phyloP scores from a whole-genome alignment of 2,797 vertebrate genomes.

The Bovichtus variegatus region DNA sequence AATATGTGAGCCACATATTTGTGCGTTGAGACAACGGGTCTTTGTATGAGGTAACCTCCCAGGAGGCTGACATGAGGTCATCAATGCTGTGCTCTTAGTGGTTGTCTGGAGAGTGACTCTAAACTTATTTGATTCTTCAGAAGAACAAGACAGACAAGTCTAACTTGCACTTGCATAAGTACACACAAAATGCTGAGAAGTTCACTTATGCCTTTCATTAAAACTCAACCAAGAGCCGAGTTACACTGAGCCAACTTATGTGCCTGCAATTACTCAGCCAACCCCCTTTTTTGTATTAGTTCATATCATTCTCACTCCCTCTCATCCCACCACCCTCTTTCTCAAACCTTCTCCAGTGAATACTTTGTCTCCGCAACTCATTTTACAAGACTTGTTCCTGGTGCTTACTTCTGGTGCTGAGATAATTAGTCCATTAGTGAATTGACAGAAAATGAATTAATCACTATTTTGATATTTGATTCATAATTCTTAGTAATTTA shows the following conservation, averaged over 20 bases:
- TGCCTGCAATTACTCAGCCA: constrained; percentile 51
- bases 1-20: constrained; percentile 69
- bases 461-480: background rate
- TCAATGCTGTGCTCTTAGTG: constrained; percentile 47
- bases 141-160: constrained; percentile 20
- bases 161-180: constrained; percentile 20
- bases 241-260: constrained; percentile 38
- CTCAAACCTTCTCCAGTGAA: constrained; percentile 22
- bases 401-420: background rate
- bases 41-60: constrained; percentile 69
- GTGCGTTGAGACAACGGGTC: constrained; percentile 59
- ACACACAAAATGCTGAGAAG: constrained; percentile 18
- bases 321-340: constrained; percentile 12
- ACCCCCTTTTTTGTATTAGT: constrained; percentile 23
- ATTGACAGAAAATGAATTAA: background rate
- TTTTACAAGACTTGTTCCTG: constrained; percentile 1
- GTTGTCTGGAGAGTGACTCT: constrained; percentile 32
- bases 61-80: constrained; percentile 71
- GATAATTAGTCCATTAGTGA: background rate
- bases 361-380: background rate
- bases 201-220: constrained; percentile 65
- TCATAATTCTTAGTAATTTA: background rate
- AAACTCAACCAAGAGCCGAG: constrained; percentile 56
- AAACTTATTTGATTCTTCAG: constrained; percentile 52
- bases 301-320: constrained; percentile 22